A percentile compares a stretch with the other conserved stretches of the same genome.
Conservation (phyloP, 2,113 vertebrate species). For the Cercocebus atys region DNA sequence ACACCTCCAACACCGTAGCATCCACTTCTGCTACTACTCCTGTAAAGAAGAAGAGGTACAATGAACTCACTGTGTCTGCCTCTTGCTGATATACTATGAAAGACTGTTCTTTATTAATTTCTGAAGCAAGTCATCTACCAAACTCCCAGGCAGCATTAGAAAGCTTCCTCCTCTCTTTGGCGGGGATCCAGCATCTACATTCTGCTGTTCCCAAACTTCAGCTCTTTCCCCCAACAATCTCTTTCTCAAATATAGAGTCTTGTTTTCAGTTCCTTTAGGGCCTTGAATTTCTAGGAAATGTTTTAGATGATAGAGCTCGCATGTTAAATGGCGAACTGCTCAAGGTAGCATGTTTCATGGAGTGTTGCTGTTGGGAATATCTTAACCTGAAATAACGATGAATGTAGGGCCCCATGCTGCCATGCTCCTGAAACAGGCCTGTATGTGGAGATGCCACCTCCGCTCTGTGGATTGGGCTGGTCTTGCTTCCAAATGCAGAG, state of each 20-base stretch:
- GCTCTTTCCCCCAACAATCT: neutral
- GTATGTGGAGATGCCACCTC: accelerated
- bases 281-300: neutral
- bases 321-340: neutral
- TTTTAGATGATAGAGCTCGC: neutral
- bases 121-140: too few relatives aligned
- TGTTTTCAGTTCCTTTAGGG: neutral
- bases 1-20: neutral
- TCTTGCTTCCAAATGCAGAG: neutral
- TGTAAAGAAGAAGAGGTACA: conserved; percentile 86
- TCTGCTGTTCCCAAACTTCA: neutral
- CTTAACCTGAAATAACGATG: neutral
- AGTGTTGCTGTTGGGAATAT: neutral
- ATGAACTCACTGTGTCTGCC: neutral
- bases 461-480: neutral
- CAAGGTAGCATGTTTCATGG: neutral
- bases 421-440: neutral
- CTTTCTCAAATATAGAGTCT: neutral
- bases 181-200: neutral
- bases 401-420: neutral
- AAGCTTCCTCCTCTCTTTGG: neutral
- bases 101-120: neutral
- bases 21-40: conserved; percentile 58
- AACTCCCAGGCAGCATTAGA: accelerated
- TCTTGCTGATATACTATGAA: neutral